Base-by-base conservation (phyloP, 2,888 invertebrate genomes). In the Psylliodes chrysocephalus region DNA sequence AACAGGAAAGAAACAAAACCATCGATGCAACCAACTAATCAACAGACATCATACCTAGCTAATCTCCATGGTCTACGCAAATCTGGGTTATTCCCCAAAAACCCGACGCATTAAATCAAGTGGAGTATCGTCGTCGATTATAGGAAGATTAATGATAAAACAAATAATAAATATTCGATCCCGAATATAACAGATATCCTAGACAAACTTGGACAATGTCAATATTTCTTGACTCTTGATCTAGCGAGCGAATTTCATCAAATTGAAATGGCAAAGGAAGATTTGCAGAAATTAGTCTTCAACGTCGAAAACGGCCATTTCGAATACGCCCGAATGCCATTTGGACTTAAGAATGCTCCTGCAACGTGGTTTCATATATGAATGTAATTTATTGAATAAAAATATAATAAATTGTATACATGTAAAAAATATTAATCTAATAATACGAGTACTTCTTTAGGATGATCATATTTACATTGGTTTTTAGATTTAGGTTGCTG, bases 291-390 rank as follows among this genome's bases (percentile, higher is more conserved):
- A 35, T 66, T 66, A 8, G 66, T 63, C 5, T 66, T 66, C 28
- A 53, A 5, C 5, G 35, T 25, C 3, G 44, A 56, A 19, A 60
- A 63, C 14, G 63, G 68, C n/a, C 65, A 68, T 28, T 68, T 60
- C 22, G 57, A 68, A 47, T 66, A 49, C 30, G 5, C 35, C 1
- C 30, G 73, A 8, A 73, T 75, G 73, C 72, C 72, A 0, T 75
- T 75, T 40, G 75, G 74, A 30, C 44, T 72, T 18, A 70, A 71
- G 57, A 71, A 68, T 35, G 70, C 74, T 1, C 73, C 72, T 0
- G 42, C 62, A 3, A 76, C 71, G 0, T 73, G 74, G 55, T 72
- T 73, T 57, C 22, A 71, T 2, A 25, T 69, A 1, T 74, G 35
- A 44, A 56, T 51, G 60, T 73, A 0, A 49, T 76, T 6, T 7